Evolutionary conservation across 1,140 invertebrate species (phyloP), one percentile per base, ranked within the genome.

Genomic region (Drosophila bifasciata): DNA sequence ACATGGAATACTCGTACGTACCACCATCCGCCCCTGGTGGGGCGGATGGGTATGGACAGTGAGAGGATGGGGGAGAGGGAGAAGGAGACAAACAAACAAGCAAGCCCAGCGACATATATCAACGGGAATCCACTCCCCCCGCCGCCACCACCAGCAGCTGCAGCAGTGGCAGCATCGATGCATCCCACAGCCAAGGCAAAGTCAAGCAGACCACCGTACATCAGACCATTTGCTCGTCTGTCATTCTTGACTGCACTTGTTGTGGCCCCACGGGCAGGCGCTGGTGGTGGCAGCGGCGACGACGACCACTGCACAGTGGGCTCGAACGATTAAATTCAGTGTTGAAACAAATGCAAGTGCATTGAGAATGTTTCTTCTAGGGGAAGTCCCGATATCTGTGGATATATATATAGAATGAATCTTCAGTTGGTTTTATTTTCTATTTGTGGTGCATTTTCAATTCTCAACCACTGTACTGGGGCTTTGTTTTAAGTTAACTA

Each of bases 211-310:
- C 63, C 62, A 62, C 53, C 58, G 76, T 72, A 76, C 75, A 88
- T 89, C 84, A 79, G 78, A 68, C 66, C 84, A 83, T 88, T 88
- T 88, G 83, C 83, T 88, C 83, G 83, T 88, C 83, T 88, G 83
- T 88, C 83, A 88, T 70, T 88, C 79, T 88, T 88, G 83, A 88
- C 83, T 88, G 84, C 84, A 63, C 75, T 81, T 86, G 66, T 64
- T 86, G 81, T 64, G 77, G 11, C 32, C 70, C 57, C 43, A 51
- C 52, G 57, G 72, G 39, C 56, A 69, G 48, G 41, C 45, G 28
- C 8, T 28, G 28, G 28, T 3, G 8, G 28, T 28, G 28, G 8
- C 8, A 3, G 8, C 2, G 25, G 28, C 28, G 3, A 8, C 28
- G 8, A 8, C 71, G 53, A 64, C 45, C 32, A 32, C 45, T 16